These are phyloP conservation scores for Nemotelus pantherinus DNA, from an alignment of 2,888 invertebrate genomes.

Conservation along the genomic window DNA sequence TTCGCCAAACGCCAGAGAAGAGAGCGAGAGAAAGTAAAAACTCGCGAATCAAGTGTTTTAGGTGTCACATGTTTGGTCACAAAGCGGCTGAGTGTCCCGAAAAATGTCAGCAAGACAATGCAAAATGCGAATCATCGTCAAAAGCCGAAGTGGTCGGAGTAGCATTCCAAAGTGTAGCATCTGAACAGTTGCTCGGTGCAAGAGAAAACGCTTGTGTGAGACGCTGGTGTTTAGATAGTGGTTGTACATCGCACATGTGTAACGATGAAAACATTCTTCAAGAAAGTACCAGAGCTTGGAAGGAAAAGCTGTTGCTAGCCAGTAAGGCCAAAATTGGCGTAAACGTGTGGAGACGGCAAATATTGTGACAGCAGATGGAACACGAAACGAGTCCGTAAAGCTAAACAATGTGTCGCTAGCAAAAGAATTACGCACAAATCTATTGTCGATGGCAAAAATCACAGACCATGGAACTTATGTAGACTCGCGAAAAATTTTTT, in stretches of 20 bases:
- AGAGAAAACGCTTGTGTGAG: not conserved
- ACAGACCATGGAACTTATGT: conserved; percentile 44
- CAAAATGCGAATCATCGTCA: conserved; percentile 1
- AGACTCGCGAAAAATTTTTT: too few species aligned
- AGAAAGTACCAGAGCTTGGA: not conserved
- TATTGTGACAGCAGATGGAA: not conserved
- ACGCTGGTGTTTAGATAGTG: conserved; percentile 11
- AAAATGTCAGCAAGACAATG: conserved; percentile 1
- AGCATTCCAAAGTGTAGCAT: not conserved
- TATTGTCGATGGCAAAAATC: conserved; percentile 43
- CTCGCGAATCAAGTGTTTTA: not conserved
- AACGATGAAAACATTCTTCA: conserved; percentile 9
- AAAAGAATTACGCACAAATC: conserved; percentile 36
- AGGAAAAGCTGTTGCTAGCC: not conserved
- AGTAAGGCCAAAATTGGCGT: not conserved
- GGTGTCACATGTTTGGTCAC: not conserved
- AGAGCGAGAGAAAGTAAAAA: conserved; percentile 3
- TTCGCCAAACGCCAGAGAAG: not conserved
- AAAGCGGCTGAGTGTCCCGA: too few species aligned
- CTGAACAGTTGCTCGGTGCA: not conserved
- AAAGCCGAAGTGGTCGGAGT: conserved; percentile 3
- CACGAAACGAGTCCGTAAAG: not conserved
- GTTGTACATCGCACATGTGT: conserved; percentile 13
- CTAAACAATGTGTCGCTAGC: conserved; percentile 36
- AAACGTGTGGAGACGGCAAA: not conserved